A percentile compares a stretch with the other conserved stretches of the same genome.
Conservation (phyloP, 2,888 invertebrate species). For the Mystacides longicornis region DNA sequence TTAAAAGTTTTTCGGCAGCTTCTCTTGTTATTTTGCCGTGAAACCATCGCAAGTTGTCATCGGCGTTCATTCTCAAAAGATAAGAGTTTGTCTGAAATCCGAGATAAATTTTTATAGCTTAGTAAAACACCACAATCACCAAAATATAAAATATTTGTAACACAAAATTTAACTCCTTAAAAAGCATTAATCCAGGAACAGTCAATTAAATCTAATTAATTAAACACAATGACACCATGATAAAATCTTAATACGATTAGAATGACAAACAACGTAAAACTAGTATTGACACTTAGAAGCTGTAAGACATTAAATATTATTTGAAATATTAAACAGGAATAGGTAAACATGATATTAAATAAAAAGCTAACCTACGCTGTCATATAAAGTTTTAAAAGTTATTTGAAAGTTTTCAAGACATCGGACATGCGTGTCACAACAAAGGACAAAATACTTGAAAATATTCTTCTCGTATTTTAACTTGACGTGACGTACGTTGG, state of each 20-base stretch:
- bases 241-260: neutral
- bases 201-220: neutral
- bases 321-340: no score
- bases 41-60: slow-evolving; percentile 75
- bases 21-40: slow-evolving; percentile 73
- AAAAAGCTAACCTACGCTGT: neutral
- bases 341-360: no score
- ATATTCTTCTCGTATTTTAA: no score
- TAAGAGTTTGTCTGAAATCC: slow-evolving; percentile 51
- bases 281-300: no score
- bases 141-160: no score
- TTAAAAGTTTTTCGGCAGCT: slow-evolving; percentile 63
- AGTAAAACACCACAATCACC: no score
- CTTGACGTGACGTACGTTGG: neutral
- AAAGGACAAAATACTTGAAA: slow-evolving; percentile 4
- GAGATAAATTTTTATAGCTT: no score
- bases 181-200: neutral
- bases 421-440: slow-evolving; percentile 23
- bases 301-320: no score
- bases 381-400: slow-evolving; percentile 7
- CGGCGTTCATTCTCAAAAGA: slow-evolving; percentile 59
- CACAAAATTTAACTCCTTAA: no score
- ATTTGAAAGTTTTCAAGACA: slow-evolving; percentile 15
- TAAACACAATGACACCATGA: neutral
- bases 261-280: neutral